These are phyloP conservation scores for Smittia sp. DNA, from an alignment of 2,888 invertebrate species.

Conservation along the genomic window DNA sequence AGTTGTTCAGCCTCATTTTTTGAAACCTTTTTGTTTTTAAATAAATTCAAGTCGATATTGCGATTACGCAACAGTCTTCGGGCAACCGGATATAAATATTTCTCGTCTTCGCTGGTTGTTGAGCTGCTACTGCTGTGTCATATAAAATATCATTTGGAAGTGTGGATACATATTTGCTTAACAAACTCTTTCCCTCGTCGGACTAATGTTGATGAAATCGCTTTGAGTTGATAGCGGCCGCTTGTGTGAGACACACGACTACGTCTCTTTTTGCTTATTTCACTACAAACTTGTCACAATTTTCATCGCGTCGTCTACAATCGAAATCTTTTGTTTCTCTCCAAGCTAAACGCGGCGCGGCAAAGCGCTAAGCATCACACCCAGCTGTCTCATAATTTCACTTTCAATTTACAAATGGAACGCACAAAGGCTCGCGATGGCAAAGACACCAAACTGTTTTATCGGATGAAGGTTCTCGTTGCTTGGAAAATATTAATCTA, in stretches of 20 bases:
- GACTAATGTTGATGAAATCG: not conserved
- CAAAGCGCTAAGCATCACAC: not conserved
- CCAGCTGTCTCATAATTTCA: not conserved
- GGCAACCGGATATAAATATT: constrained; percentile 2
- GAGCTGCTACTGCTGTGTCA: not conserved
- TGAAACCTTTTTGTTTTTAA: too few species aligned
- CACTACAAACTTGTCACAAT: not conserved
- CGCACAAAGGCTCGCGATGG: not conserved
- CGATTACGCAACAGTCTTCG: not conserved
- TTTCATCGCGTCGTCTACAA: not conserved
- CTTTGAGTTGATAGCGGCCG: not conserved
- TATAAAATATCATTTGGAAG: constrained; percentile 17
- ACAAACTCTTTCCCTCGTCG: not conserved
- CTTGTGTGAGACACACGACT: not conserved
- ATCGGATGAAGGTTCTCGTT: too few species aligned
- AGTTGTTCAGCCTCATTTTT: too few species aligned
- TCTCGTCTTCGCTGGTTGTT: not conserved
- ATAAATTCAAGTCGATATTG: not conserved
- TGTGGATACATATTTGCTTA: constrained; percentile 9
- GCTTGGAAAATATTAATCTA: not conserved
- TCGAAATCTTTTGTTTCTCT: constrained; percentile 16
- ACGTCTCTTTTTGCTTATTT: not conserved
- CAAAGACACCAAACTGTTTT: too few species aligned
- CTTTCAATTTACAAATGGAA: constrained; percentile 8
- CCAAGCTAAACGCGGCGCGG: not conserved